Percentiles rank a stretch among this genome's conserved stretches.
Conservation (phyloP, 2,797 vertebrate species). For the Xenops minutus region DNA sequence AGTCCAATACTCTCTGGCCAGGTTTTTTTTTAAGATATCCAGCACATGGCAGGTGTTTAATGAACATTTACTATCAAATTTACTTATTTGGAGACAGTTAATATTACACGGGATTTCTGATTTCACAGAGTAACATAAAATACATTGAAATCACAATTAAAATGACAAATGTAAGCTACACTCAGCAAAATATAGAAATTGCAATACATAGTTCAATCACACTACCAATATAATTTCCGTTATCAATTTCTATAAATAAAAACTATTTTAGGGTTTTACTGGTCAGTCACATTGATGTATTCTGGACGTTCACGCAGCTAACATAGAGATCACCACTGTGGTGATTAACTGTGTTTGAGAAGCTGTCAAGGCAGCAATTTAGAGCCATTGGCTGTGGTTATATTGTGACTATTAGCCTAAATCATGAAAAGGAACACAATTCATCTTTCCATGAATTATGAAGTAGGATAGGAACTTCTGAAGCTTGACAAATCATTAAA, state of each 20-base stretch:
- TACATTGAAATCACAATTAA: not conserved
- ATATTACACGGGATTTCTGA: not conserved
- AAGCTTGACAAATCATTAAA: not conserved
- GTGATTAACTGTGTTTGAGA: not conserved
- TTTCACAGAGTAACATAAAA: not conserved
- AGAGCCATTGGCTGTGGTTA: not conserved
- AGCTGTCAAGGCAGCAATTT: not conserved
- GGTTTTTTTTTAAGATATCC: not conserved
- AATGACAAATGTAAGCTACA: not conserved
- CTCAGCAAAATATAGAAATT: not conserved
- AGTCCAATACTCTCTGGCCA: not conserved
- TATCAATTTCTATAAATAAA: not conserved
- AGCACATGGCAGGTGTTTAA: not conserved
- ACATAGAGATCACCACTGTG: not conserved
- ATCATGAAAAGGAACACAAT: not conserved
- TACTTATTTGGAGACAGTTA: not conserved
- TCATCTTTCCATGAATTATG: not conserved
- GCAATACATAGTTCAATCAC: not conserved
- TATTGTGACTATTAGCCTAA: not conserved
- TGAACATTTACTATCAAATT: not conserved
- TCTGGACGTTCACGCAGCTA: not conserved
- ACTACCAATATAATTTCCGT: not conserved
- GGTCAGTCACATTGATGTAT: not conserved
- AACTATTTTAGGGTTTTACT: not conserved
- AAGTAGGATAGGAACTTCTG: not conserved